Percentiles rank a stretch among this genome's conserved stretches.
These are phyloP conservation scores for Brachyptera risi DNA, from an alignment of 2,888 invertebrate species.

Conservation along the genomic window DNA sequence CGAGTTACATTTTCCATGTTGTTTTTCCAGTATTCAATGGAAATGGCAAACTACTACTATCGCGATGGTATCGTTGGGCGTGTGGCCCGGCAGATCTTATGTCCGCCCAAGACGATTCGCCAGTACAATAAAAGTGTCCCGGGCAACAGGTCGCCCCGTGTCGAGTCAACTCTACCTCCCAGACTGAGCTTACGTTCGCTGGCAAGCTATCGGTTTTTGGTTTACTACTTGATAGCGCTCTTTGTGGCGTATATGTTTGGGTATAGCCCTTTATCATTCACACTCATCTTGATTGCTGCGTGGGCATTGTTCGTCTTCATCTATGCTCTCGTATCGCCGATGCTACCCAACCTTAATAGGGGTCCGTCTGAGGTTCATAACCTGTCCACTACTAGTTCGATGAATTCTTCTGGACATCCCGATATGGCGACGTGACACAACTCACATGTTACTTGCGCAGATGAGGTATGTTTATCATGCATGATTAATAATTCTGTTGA, in stretches of 20 bases:
- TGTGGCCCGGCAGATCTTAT: slow-evolving; percentile 58
- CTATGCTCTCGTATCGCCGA: background rate
- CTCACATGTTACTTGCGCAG: no score
- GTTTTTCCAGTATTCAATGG: slow-evolving; percentile 66
- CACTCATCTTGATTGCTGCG: slow-evolving; percentile 46
- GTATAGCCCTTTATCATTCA: slow-evolving; percentile 50
- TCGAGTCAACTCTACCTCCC: slow-evolving; percentile 58
- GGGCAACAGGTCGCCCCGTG: slow-evolving; percentile 51
- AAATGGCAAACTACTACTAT: slow-evolving; percentile 62
- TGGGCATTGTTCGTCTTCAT: slow-evolving; percentile 44
- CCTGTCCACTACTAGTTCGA: no score
- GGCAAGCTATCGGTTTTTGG: slow-evolving; percentile 59
- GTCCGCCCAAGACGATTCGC: slow-evolving; percentile 58
- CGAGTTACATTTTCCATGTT: no score
- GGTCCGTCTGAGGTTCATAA: no score
- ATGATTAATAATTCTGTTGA: no score
- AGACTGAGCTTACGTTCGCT: slow-evolving; percentile 62
- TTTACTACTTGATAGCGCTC: slow-evolving; percentile 52
- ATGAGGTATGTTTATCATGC: no score
- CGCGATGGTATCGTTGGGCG: slow-evolving; percentile 59
- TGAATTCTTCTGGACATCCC: no score
- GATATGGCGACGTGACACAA: no score
- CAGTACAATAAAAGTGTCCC: slow-evolving; percentile 56
- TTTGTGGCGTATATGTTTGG: slow-evolving; percentile 52
- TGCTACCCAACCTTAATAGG: no score